Percentiles rank a stretch among this genome's conserved stretches.
phyloP scores from a whole-genome alignment of 2,888 invertebrate genomes.

The Oxytorus armatus region DNA sequence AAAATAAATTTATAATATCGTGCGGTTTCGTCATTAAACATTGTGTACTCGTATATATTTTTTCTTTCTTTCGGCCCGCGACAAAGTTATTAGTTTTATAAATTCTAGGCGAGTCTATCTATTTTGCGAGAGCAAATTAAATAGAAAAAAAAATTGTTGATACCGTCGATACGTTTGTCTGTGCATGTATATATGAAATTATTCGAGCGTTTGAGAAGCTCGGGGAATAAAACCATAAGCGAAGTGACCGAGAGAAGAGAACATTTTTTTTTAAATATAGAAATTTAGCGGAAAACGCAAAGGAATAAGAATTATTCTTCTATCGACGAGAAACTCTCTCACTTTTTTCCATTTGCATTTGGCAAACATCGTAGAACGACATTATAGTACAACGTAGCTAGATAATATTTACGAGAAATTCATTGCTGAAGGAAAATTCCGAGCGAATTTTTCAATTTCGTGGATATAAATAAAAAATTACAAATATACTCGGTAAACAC shows the following conservation, averaged over 20 bases:
- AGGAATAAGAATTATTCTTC: conserved; percentile 53
- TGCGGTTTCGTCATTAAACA: conserved; percentile 9
- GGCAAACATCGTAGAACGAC: conserved; percentile 54
- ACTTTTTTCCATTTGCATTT: conserved; percentile 61
- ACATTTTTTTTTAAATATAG: too few species aligned
- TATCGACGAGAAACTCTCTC: conserved; percentile 53
- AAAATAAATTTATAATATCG: background rate
- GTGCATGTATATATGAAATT: conserved; percentile 49
- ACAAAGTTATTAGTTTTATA: conserved; percentile 43
- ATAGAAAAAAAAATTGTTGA: conserved; percentile 50
- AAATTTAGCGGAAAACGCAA: conserved; percentile 26
- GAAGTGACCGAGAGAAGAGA: too few species aligned
- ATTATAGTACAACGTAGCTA: conserved; percentile 58
- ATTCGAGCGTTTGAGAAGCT: conserved; percentile 28
- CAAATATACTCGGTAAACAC: too few species aligned
- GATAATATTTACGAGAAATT: conserved; percentile 38
- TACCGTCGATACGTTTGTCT: conserved; percentile 47
- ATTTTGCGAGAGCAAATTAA: conserved; percentile 31
- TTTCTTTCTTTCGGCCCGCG: conserved; percentile 12
- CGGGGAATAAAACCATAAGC: conserved; percentile 13
- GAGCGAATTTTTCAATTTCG: conserved; percentile 20
- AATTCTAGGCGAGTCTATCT: conserved; percentile 30
- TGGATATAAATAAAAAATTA: conserved; percentile 9
- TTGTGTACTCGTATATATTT: conserved; percentile 63
- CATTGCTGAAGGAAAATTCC: too few species aligned